phyloP scores from a whole-genome alignment of 2,797 vertebrate genomes.

The Heteromormyrus szaboi region DNA sequence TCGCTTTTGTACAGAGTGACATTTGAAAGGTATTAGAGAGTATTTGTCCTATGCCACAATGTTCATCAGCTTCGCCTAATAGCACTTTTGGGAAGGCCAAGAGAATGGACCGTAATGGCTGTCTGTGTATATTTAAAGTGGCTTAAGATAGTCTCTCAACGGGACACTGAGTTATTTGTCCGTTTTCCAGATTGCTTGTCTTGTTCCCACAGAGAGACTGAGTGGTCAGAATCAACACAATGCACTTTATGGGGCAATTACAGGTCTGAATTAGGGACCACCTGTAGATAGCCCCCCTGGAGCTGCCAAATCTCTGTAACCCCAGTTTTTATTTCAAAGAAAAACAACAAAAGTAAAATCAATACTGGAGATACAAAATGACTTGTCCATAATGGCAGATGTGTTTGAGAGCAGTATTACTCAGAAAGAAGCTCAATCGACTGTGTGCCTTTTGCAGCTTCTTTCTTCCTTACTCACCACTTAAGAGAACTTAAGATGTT shows the following conservation, averaged over 20 bases:
- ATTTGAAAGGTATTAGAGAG: constrained; percentile 61
- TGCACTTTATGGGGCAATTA: constrained; percentile 67
- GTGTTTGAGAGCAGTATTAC: constrained; percentile 37
- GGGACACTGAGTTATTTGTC: constrained; percentile 57
- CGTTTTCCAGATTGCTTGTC: constrained; percentile 50
- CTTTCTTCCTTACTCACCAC: constrained; percentile 17
- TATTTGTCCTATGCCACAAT: constrained; percentile 53
- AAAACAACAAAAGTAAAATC: constrained; percentile 45
- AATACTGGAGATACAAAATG: constrained; percentile 44
- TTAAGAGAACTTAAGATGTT: constrained; percentile 40
- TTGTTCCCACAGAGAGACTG: constrained; percentile 62
- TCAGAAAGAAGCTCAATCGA: constrained; percentile 21
- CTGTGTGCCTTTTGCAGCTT: constrained; percentile 24
- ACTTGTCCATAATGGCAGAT: constrained; percentile 44
- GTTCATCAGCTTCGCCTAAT: constrained; percentile 62
- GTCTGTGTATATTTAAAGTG: constrained; percentile 53
- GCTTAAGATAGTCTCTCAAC: constrained; percentile 56
- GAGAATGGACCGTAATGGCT: constrained; percentile 49
- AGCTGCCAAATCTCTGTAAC: constrained; percentile 39
- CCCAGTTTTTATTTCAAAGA: constrained; percentile 46
- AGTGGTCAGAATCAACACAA: constrained; percentile 60
- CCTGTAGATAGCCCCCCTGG: constrained; percentile 61
- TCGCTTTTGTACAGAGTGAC: constrained; percentile 54
- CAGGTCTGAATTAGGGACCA: constrained; percentile 63
- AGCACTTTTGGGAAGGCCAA: constrained; percentile 51